Conservation (phyloP, 1,140 invertebrate genomes). For the Condylostylus longicornis region DNA sequence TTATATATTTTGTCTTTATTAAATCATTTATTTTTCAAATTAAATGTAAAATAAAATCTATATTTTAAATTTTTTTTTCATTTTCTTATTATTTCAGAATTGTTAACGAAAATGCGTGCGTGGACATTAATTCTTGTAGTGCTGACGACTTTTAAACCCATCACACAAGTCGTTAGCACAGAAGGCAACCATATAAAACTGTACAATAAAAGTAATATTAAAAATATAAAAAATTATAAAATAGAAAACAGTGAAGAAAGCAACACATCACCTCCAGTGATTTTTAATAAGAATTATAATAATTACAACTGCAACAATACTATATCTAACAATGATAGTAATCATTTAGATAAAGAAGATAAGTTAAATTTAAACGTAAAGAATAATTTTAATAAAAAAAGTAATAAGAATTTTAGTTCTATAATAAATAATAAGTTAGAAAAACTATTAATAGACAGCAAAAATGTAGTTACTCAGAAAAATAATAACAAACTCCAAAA, state of each 20-base stretch:
- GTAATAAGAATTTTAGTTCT: too few relatives aligned
- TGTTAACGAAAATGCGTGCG: slow-evolving; percentile 37
- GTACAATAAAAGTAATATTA: slow-evolving; percentile 9
- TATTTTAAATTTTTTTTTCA: slow-evolving; percentile 3
- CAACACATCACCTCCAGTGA: slow-evolving; percentile 8
- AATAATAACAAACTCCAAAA: too few relatives aligned
- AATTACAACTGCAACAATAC: background rate
- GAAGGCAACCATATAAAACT: slow-evolving; percentile 11
- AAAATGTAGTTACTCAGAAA: too few relatives aligned
- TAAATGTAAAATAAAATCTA: too few relatives aligned
- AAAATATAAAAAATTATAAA: slow-evolving; percentile 10
- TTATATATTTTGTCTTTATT: too few relatives aligned
- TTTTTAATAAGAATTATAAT: slow-evolving; percentile 1
- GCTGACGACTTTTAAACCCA: slow-evolving; percentile 33
- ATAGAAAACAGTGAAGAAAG: slow-evolving; percentile 6
- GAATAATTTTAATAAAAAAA: too few relatives aligned
- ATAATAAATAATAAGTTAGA: too few relatives aligned
- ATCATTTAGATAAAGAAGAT: too few relatives aligned
- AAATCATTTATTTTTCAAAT: too few relatives aligned
- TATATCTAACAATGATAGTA: background rate
- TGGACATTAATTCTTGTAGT: slow-evolving; percentile 35
- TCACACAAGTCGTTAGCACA: slow-evolving; percentile 32
- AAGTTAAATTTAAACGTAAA: too few relatives aligned
- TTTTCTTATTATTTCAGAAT: slow-evolving; percentile 34
- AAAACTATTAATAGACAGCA: too few relatives aligned